Conservation (phyloP, 2,797 vertebrate species). For the Hypotaenidia okinawae region DNA sequence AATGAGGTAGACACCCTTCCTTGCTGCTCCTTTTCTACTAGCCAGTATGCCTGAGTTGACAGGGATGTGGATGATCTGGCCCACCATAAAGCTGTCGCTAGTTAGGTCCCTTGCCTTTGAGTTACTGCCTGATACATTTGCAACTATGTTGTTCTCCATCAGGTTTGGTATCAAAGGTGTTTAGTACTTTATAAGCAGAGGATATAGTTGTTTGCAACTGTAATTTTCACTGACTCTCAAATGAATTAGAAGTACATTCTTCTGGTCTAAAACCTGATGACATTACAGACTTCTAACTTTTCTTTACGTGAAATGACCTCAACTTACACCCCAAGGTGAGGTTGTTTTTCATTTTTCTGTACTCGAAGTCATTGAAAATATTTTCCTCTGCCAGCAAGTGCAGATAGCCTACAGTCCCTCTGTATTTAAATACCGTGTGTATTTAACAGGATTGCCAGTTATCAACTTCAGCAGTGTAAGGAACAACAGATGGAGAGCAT, state of each 20-base stretch:
- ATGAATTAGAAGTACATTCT: background rate
- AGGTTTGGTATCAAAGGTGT: background rate
- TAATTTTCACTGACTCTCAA: background rate
- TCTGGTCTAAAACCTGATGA: background rate
- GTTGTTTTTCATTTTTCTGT: slow-evolving; percentile 6
- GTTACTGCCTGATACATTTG: background rate
- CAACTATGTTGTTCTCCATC: background rate
- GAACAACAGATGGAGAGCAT: slow-evolving; percentile 59
- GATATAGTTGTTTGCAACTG: background rate
- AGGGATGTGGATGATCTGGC: background rate
- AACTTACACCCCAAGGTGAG: background rate
- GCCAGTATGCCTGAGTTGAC: background rate
- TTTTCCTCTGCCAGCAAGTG: slow-evolving; percentile 1
- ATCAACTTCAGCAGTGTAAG: slow-evolving; percentile 27
- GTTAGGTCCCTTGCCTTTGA: background rate
- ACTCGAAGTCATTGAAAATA: slow-evolving; percentile 15
- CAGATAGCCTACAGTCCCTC: background rate
- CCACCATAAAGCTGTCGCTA: background rate
- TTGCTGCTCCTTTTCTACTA: background rate
- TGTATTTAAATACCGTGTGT: slow-evolving; percentile 18
- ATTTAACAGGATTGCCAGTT: slow-evolving; percentile 30
- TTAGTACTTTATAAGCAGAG: background rate
- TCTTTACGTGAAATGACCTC: background rate
- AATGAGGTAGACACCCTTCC: background rate
- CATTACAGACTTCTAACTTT: background rate